Conservation (phyloP, 2,888 invertebrate genomes). For the Cremastobaeus sp. region DNA sequence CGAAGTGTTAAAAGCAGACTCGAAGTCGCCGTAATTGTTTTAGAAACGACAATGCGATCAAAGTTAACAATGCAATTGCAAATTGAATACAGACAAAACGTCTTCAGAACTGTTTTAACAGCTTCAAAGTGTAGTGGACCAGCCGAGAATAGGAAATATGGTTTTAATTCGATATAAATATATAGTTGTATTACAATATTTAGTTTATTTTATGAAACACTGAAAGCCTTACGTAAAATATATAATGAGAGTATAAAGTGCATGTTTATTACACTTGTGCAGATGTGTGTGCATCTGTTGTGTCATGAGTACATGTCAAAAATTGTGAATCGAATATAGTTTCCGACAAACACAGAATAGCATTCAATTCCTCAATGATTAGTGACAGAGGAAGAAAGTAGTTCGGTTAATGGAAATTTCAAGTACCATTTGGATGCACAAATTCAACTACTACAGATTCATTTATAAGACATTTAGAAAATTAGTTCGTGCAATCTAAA, state of each 20-base stretch:
- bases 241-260: slow-evolving; percentile 67
- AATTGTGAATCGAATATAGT: slow-evolving; percentile 50
- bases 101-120: slow-evolving; percentile 22
- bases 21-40: not conserved
- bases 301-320: slow-evolving; percentile 41
- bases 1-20: slow-evolving; percentile 1
- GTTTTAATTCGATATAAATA: slow-evolving; percentile 75
- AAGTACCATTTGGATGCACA: not conserved
- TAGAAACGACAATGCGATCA: no score
- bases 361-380: slow-evolving; percentile 26
- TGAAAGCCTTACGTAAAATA: slow-evolving; percentile 77
- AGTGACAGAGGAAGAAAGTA: not conserved
- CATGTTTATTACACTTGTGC: slow-evolving; percentile 26
- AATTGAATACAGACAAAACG: not conserved
- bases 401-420: not conserved
- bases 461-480: no score
- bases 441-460: no score
- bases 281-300: slow-evolving; percentile 26
- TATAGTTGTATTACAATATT: slow-evolving; percentile 76
- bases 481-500: no score
- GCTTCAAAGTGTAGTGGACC: slow-evolving; percentile 45
- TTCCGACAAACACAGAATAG: slow-evolving; percentile 48
- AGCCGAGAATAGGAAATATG: slow-evolving; percentile 66
- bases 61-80: no score
- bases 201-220: slow-evolving; percentile 76